Conservation (phyloP, 2,113 vertebrate species). For the Odontesthes bonariensis region DNA sequence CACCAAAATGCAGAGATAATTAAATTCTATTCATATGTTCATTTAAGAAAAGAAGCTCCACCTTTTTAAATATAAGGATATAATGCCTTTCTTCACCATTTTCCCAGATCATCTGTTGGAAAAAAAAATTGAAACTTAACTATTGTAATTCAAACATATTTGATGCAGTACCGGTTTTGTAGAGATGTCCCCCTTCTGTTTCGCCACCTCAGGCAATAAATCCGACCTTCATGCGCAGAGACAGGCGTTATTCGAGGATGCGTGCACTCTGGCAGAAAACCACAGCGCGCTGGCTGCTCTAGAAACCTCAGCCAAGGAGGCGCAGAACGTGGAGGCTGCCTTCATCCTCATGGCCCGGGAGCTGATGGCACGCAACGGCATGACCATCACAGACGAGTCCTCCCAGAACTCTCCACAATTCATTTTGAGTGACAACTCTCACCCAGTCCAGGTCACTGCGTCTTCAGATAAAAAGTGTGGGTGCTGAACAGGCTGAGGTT, state of each 20-base stretch:
- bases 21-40: no score
- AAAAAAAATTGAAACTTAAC: no score
- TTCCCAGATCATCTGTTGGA: no score
- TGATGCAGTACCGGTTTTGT: background rate
- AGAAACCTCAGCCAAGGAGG: slow-evolving; percentile 90
- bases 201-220: slow-evolving; percentile 88
- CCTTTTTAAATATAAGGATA: background rate
- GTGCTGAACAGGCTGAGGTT: slow-evolving; percentile 77
- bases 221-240: slow-evolving; percentile 86
- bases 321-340: slow-evolving; percentile 75
- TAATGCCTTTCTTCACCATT: background rate
- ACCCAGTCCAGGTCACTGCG: slow-evolving; percentile 69
- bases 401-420: slow-evolving; percentile 65
- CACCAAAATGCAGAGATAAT: no score
- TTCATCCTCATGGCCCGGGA: slow-evolving; percentile 77
- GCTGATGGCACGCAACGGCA: slow-evolving; percentile 71
- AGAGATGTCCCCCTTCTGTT: background rate
- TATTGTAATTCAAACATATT: background rate
- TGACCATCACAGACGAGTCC: slow-evolving; percentile 73
- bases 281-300: slow-evolving; percentile 87
- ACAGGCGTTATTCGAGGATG: slow-evolving; percentile 92
- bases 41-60: no score
- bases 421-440: slow-evolving; percentile 81
- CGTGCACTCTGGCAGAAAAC: slow-evolving; percentile 91
- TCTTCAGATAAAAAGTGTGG: slow-evolving; percentile 79